phyloP scores from a whole-genome alignment of 2,888 invertebrate genomes.

The Esperia sulphurella region DNA sequence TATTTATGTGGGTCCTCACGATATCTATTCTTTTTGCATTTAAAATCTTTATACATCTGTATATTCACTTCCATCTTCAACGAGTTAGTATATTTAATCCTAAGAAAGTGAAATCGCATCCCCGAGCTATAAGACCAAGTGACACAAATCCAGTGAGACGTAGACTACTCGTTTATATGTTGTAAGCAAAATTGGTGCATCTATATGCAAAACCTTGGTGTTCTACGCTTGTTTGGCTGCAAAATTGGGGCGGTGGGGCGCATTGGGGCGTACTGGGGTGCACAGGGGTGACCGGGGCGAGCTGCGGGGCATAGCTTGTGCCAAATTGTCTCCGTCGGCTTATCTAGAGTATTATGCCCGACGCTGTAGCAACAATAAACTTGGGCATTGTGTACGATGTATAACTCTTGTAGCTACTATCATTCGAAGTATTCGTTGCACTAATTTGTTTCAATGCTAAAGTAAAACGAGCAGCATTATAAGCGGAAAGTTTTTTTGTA shows the following conservation, averaged over 20 bases:
- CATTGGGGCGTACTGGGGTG: constrained; percentile 4
- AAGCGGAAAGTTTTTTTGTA: too few relatives aligned
- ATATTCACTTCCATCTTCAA: too few relatives aligned
- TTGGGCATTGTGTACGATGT: constrained; percentile 12
- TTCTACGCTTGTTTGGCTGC: constrained; percentile 62
- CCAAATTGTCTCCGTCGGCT: constrained; percentile 77
- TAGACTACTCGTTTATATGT: constrained; percentile 70
- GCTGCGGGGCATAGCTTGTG: constrained; percentile 58
- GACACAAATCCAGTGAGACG: constrained; percentile 59
- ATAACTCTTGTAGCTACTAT: constrained; percentile 8
- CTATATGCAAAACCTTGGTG: constrained; percentile 74
- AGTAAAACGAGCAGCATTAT: too few relatives aligned
- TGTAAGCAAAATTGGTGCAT: constrained; percentile 73
- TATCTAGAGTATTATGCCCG: constrained; percentile 72
- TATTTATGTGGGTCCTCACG: too few relatives aligned
- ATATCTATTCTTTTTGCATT: too few relatives aligned
- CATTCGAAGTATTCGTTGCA: constrained; percentile 1
- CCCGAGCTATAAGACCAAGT: constrained; percentile 40
- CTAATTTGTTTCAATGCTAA: constrained; percentile 4
- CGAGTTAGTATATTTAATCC: not conserved
- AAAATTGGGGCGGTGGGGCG: constrained; percentile 44
- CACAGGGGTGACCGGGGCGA: not conserved
- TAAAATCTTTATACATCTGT: too few relatives aligned
- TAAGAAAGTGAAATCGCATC: constrained; percentile 30
- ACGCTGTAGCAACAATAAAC: constrained; percentile 15